Conservation (phyloP, 1,140 invertebrate genomes). For the Stegodyphus mimosarum region DNA sequence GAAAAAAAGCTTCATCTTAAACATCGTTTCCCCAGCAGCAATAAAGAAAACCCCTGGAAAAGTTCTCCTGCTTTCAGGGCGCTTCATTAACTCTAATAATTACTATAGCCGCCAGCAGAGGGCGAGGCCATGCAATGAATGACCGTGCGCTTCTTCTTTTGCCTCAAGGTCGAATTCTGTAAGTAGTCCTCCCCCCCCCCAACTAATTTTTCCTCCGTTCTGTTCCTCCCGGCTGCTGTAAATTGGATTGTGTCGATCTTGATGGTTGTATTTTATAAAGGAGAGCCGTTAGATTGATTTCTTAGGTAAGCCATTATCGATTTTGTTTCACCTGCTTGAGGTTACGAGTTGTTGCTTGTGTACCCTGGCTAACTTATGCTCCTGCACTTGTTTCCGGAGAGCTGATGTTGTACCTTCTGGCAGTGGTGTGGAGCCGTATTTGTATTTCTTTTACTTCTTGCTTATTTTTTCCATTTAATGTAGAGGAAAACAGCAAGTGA, state of each 20-base stretch:
- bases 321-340: constrained; percentile 23
- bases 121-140: not conserved
- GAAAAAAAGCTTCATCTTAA: not conserved
- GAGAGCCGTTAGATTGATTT: constrained; percentile 35
- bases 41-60: not conserved
- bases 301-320: constrained; percentile 4
- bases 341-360: not conserved
- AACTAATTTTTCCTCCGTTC: no score
- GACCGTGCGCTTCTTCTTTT: not conserved
- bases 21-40: not conserved
- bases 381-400: not conserved
- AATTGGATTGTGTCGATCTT: constrained; percentile 9
- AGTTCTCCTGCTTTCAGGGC: not conserved
- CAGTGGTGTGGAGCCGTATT: not conserved
- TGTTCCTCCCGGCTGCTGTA: not conserved
- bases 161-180: constrained; percentile 17
- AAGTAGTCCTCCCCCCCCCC: no score
- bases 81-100: constrained; percentile 43
- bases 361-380: not conserved
- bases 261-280: constrained; percentile 6
- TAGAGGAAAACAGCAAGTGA: no score
- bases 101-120: not conserved
- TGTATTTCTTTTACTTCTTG: no score
- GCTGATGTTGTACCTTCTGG: not conserved
- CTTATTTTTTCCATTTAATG: no score